Percentiles rank a stretch among this genome's conserved stretches.
phyloP scores from a whole-genome alignment of 2,797 vertebrate species.

The Sebastes matsubarae region DNA sequence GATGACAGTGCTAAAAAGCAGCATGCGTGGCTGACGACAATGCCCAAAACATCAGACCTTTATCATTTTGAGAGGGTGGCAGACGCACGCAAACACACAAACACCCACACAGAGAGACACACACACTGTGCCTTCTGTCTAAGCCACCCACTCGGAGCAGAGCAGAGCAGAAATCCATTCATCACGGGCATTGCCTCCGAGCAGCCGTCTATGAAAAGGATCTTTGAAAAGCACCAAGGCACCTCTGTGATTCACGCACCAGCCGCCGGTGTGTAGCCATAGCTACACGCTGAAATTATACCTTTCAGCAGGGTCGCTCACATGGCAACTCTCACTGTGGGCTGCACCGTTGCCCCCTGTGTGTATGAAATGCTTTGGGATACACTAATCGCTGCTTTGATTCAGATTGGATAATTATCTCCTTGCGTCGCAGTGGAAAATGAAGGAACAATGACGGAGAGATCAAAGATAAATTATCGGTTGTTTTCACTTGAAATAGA shows the following conservation, averaged over 20 bases:
- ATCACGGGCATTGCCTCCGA: constrained; percentile 51
- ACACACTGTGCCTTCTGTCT: constrained; percentile 54
- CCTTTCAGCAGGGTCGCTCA: constrained; percentile 52
- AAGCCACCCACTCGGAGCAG: constrained; percentile 64
- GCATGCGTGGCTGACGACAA: constrained; percentile 25
- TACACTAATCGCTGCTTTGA: constrained; percentile 53
- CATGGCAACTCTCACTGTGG: constrained; percentile 46
- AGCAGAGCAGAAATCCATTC: constrained; percentile 68
- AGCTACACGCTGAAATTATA: constrained; percentile 66
- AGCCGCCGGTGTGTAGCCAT: constrained; percentile 50
- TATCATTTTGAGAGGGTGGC: constrained; percentile 36
- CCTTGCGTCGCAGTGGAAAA: constrained; percentile 8
- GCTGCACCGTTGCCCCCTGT: constrained; percentile 18
- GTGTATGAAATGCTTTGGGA: constrained; percentile 23
- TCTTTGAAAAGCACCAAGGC: constrained; percentile 61
- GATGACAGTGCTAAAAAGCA: constrained; percentile 36
- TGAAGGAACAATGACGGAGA: constrained; percentile 11
- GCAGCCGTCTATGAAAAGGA: constrained; percentile 68
- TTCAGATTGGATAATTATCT: constrained; percentile 61
- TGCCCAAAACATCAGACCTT: constrained; percentile 30
- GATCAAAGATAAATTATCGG: constrained; percentile 51
- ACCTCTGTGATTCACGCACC: constrained; percentile 53
- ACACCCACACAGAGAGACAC: constrained; percentile 29
- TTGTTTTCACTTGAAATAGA: constrained; percentile 36
- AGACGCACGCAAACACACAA: constrained; percentile 41